A percentile compares a stretch with the other conserved stretches of the same genome.
phyloP scores from a whole-genome alignment of 1,140 invertebrate species.

The Heliothis virescens region DNA sequence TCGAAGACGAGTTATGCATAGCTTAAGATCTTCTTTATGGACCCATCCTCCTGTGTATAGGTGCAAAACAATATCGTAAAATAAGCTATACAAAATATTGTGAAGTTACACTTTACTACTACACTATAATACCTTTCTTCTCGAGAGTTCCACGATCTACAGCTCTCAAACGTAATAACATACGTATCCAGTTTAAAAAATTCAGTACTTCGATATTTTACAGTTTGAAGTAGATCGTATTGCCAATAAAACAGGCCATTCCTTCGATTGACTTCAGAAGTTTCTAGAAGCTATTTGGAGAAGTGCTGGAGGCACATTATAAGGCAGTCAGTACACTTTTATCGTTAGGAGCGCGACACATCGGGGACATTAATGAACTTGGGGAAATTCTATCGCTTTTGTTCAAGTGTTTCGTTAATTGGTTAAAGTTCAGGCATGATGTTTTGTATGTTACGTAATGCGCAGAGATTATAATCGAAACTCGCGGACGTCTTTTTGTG shows the following conservation, averaged over 20 bases:
- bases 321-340: constrained; percentile 6
- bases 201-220: constrained; percentile 21
- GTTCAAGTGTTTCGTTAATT: background rate
- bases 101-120: background rate
- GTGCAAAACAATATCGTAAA: background rate
- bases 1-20: no score
- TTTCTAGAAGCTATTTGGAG: constrained; percentile 7
- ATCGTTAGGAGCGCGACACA: background rate
- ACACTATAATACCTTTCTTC: background rate
- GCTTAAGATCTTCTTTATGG: background rate
- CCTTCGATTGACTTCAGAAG: constrained; percentile 24
- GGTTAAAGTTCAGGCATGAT: background rate
- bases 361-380: background rate
- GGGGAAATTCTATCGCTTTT: background rate
- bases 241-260: constrained; percentile 20
- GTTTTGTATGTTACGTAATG: no score
- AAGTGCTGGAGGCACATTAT: constrained; percentile 21
- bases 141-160: background rate
- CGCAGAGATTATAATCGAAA: no score
- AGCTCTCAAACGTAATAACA: background rate
- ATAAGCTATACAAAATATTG: constrained; percentile 2
- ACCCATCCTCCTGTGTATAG: background rate
- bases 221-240: background rate
- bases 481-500: no score
- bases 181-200: constrained; percentile 5